phyloP scores from a whole-genome alignment of 2,113 vertebrate genomes.

The Pandion haliaetus region DNA sequence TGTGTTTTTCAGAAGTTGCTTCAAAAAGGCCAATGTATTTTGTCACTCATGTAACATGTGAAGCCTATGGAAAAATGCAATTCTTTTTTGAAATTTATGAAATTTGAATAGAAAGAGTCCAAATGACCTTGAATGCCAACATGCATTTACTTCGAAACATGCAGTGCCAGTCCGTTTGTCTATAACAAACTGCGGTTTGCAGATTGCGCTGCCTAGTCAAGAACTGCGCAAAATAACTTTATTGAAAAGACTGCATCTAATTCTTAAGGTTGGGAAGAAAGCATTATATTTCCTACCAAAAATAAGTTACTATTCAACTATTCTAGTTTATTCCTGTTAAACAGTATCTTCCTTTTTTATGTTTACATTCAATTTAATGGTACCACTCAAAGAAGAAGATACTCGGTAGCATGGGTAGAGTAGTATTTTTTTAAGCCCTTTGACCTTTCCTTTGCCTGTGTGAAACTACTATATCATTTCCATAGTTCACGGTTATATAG shows the following conservation, averaged over 20 bases:
- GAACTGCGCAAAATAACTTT: not conserved
- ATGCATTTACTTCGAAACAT: not conserved
- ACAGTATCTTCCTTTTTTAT: not conserved
- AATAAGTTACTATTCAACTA: not conserved
- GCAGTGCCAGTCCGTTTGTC: not conserved
- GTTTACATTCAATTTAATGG: not conserved
- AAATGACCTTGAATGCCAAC: not conserved
- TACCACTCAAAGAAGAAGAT: not conserved
- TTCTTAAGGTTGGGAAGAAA: not conserved
- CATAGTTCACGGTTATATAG: not conserved
- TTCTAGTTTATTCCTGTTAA: not conserved
- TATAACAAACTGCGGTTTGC: not conserved
- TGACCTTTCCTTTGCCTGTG: not conserved
- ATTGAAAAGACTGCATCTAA: not conserved
- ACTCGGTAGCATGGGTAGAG: fast-evolving
- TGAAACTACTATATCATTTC: not conserved
- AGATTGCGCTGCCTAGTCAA: not conserved
- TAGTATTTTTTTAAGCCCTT: not conserved
- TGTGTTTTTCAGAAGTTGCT: not conserved
- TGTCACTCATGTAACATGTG: not conserved
- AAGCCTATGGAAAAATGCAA: not conserved
- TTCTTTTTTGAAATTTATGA: not conserved
- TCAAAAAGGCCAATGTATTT: not conserved
- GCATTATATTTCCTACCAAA: not conserved
- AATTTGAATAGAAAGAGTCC: not conserved